These are phyloP conservation scores for Galeopterus variegatus DNA, from an alignment of 2,113 vertebrate genomes.

Conservation along the genomic window DNA sequence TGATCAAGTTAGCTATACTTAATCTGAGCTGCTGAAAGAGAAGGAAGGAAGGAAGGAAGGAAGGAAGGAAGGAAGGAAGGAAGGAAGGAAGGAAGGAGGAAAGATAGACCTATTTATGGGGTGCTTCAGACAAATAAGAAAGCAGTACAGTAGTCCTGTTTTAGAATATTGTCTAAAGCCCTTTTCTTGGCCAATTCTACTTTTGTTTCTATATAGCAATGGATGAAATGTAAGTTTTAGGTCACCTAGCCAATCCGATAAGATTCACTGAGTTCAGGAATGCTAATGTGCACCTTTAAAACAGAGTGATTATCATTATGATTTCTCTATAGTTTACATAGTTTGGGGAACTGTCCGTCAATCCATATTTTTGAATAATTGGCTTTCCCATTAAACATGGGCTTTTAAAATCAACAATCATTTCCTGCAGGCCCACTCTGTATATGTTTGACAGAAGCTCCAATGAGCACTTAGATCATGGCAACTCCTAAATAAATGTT, in stretches of 20 bases:
- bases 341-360: background rate
- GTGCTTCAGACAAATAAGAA: background rate
- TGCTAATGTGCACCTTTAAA: background rate
- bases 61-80: background rate
- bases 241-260: background rate
- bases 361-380: background rate
- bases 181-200: background rate
- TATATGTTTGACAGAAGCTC: background rate
- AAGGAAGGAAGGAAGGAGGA: background rate
- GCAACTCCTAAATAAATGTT: slow-evolving; percentile 49
- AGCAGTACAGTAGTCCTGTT: background rate
- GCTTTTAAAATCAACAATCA: background rate
- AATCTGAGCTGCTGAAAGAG: background rate
- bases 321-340: background rate
- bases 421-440: background rate
- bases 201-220: background rate
- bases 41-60: background rate
- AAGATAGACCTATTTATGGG: background rate
- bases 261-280: background rate
- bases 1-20: background rate
- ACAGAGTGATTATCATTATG: background rate
- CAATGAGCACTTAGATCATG: background rate
- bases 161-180: background rate
- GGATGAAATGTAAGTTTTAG: too few relatives aligned
- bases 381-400: background rate